phyloP scores from a whole-genome alignment of 2,888 invertebrate species.

The Axea sp. region DNA sequence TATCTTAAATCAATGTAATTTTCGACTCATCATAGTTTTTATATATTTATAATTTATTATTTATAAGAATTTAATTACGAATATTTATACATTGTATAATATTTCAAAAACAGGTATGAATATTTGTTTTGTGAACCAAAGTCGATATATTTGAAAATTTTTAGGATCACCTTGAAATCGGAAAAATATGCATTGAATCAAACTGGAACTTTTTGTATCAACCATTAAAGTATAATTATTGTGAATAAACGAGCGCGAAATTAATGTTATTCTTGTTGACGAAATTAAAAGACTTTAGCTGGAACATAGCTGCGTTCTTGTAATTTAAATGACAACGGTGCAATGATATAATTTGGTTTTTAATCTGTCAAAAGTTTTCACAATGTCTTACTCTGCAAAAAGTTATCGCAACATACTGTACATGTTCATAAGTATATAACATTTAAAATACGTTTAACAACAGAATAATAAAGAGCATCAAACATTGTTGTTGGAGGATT shows the following conservation, averaged over 20 bases:
- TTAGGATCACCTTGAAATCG: slow-evolving; percentile 1
- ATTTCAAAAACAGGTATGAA: too few species aligned
- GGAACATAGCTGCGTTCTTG: slow-evolving; percentile 69
- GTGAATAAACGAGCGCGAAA: slow-evolving; percentile 20
- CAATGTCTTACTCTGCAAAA: slow-evolving; percentile 59
- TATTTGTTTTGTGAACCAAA: too few species aligned
- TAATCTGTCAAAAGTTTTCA: slow-evolving; percentile 43
- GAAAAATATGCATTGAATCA: slow-evolving; percentile 19
- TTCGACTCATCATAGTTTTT: too few species aligned
- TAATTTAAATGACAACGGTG: slow-evolving; percentile 67
- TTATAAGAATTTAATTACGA: too few species aligned
- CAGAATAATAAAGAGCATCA: slow-evolving; percentile 32
- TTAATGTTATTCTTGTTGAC: slow-evolving; percentile 30
- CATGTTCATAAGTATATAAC: slow-evolving; percentile 28
- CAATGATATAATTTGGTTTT: slow-evolving; percentile 70
- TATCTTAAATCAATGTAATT: too few species aligned
- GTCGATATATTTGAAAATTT: not conserved
- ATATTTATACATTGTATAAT: too few species aligned
- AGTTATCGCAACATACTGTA: slow-evolving; percentile 27
- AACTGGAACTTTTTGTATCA: slow-evolving; percentile 29
- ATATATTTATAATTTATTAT: too few species aligned
- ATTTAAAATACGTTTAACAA: slow-evolving; percentile 26
- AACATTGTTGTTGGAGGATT: slow-evolving; percentile 43
- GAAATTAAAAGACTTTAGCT: slow-evolving; percentile 64
- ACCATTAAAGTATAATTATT: slow-evolving; percentile 17